phyloP scores from a whole-genome alignment of 2,888 invertebrate species.

The Agelastica alni region DNA sequence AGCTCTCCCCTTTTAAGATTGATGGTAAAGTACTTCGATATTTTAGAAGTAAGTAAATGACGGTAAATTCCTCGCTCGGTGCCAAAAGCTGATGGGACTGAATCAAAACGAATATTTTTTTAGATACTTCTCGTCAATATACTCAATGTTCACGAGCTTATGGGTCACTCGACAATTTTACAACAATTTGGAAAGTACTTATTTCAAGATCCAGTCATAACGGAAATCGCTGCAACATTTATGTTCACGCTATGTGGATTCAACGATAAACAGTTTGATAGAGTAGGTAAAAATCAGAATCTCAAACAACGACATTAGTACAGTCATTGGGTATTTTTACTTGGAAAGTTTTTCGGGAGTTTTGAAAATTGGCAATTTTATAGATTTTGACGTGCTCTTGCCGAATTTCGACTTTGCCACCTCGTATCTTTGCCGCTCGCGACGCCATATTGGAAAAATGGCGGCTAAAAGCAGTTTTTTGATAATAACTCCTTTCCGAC shows the following conservation, averaged over 20 bases:
- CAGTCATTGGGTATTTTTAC: too few relatives aligned
- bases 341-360: too few relatives aligned
- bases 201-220: too few relatives aligned
- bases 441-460: too few relatives aligned
- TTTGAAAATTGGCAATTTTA: too few relatives aligned
- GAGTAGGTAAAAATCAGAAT: conserved; percentile 11
- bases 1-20: conserved; percentile 8
- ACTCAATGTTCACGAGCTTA: neutral
- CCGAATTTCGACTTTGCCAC: too few relatives aligned
- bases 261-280: conserved; percentile 8
- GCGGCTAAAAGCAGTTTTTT: too few relatives aligned
- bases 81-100: neutral
- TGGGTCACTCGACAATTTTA: neutral
- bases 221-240: neutral
- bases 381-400: too few relatives aligned
- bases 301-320: too few relatives aligned
- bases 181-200: neutral
- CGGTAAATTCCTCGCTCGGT: neutral
- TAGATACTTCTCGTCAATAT: neutral
- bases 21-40: conserved; percentile 1
- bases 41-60: conserved; percentile 15
- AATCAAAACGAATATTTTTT: neutral
- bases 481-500: too few relatives aligned
- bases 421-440: too few relatives aligned
- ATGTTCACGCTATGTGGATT: conserved; percentile 5